Evolutionary conservation across 53 echinoderm and acorn worm species (phyloP).

Genomic region (Hippasteria phrygiana): DNA sequence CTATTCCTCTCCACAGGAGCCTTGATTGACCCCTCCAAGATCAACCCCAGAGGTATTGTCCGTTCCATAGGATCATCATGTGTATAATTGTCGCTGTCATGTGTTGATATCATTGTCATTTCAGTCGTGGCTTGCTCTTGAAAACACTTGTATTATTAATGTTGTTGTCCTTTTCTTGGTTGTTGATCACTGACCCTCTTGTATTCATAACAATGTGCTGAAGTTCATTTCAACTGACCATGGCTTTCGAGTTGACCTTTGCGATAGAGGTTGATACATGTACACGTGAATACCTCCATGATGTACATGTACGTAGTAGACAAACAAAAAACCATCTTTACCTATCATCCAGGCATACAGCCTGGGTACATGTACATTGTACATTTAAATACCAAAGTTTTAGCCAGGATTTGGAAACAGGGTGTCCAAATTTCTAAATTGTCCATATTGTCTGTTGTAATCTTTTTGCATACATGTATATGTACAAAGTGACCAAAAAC

Average conservation of each 20-base stretch:
- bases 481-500: too few relatives aligned
- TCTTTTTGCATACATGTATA: too few relatives aligned
- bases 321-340: too few relatives aligned
- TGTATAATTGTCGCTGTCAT: background rate
- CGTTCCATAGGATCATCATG: conserved; percentile 3
- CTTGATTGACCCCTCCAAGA: conserved; percentile 88
- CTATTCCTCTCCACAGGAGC: conserved; percentile 73
- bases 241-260: background rate
- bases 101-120: background rate
- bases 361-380: too few relatives aligned
- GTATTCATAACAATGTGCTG: background rate
- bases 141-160: conserved; percentile 11
- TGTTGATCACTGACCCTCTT: background rate
- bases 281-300: too few relatives aligned
- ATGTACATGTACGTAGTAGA: too few relatives aligned
- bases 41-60: conserved; percentile 92
- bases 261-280: too few relatives aligned
- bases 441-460: too few relatives aligned
- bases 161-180: background rate
- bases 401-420: too few relatives aligned
- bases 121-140: conserved; percentile 48
- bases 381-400: too few relatives aligned
- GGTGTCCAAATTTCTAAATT: too few relatives aligned
- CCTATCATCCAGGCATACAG: too few relatives aligned
- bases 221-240: background rate